These are phyloP conservation scores for Drosophila conformis DNA, from an alignment of 2,888 invertebrate genomes.

Conservation along the genomic window DNA sequence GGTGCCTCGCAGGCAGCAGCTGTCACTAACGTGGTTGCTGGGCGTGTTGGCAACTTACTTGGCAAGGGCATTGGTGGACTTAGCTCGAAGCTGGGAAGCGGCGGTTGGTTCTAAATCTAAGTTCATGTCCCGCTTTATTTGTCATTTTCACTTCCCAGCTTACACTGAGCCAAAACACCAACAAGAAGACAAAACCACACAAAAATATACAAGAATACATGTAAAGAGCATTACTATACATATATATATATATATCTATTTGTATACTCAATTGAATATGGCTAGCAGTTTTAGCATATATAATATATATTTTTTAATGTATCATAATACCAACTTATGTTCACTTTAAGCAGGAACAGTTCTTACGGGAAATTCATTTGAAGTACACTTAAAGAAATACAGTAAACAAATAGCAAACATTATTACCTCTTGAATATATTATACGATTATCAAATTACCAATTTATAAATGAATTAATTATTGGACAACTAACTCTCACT, in stretches of 20 bases:
- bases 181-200: no score
- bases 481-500: neutral
- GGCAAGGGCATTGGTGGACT: constrained; percentile 96
- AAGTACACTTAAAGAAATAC: neutral
- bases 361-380: neutral
- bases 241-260: neutral
- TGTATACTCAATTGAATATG: neutral
- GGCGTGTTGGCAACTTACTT: constrained; percentile 94
- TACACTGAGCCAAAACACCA: neutral
- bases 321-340: neutral
- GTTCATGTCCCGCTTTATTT: neutral
- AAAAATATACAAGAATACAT: neutral
- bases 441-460: neutral
- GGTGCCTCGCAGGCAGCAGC: constrained; percentile 83
- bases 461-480: neutral
- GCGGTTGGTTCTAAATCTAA: constrained; percentile 91
- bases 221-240: neutral
- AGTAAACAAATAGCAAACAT: neutral
- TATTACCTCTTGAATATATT: constrained; percentile 2
- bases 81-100: constrained; percentile 94
- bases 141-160: neutral
- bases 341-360: neutral
- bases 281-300: neutral
- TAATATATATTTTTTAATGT: neutral
- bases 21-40: constrained; percentile 87